phyloP scores from a whole-genome alignment of 1,140 invertebrate genomes.

The Druon quercuslanigerum region DNA sequence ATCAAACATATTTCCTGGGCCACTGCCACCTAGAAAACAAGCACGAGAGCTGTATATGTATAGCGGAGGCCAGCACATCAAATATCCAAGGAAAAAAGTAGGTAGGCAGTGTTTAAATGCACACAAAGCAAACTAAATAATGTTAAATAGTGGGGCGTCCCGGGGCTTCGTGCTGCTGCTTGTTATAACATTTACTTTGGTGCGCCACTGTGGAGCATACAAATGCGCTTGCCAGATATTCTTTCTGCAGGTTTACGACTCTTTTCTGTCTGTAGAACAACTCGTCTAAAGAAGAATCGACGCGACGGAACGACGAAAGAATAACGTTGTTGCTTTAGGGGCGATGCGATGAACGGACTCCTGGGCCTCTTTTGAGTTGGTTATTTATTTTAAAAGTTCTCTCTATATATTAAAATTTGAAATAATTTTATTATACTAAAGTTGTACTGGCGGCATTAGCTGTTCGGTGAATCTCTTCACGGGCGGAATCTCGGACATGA shows the following conservation, averaged over 20 bases:
- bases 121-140: conserved; percentile 75
- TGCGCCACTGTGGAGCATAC: conserved; percentile 65
- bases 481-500: too few relatives aligned
- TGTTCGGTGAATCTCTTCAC: too few relatives aligned
- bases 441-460: too few relatives aligned
- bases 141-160: conserved; percentile 71
- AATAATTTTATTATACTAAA: too few relatives aligned
- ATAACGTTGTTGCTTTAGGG: not conserved
- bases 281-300: conserved; percentile 38
- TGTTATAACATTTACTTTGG: conserved; percentile 73
- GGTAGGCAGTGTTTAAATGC: conserved; percentile 66
- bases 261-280: conserved; percentile 55
- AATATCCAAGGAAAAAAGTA: conserved; percentile 54
- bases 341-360: not conserved
- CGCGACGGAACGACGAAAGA: not conserved
- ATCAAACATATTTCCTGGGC: conserved; percentile 33
- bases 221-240: conserved; percentile 70
- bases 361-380: too few relatives aligned
- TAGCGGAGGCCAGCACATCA: conserved; percentile 48
- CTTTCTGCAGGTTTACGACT: conserved; percentile 58
- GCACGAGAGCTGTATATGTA: conserved; percentile 37
- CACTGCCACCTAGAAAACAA: conserved; percentile 59
- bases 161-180: conserved; percentile 55
- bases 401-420: too few relatives aligned
- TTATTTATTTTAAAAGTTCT: too few relatives aligned